These are phyloP conservation scores for Apteryx owenii DNA, from an alignment of 2,113 vertebrate genomes.

Conservation along the genomic window DNA sequence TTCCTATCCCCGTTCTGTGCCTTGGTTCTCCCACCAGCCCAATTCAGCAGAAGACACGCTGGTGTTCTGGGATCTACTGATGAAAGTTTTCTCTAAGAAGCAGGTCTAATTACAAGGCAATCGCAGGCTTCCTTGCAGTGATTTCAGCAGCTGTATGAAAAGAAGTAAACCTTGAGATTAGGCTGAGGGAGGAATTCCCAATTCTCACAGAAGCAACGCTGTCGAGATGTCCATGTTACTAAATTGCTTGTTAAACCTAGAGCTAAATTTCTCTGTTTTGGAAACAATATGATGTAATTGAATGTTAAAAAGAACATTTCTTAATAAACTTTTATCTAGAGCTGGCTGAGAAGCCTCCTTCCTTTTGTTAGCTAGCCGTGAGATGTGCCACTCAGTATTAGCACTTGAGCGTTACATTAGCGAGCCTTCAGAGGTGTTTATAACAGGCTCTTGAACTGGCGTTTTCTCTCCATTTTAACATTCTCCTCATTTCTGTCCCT, in stretches of 20 bases:
- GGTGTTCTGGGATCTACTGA: not conserved
- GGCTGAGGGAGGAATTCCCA: not conserved
- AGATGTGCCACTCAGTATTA: not conserved
- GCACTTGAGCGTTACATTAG: not conserved
- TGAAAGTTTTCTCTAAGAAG: not conserved
- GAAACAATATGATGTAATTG: not conserved
- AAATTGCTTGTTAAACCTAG: not conserved
- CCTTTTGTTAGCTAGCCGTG: not conserved
- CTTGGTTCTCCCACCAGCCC: not conserved
- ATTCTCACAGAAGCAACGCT: not conserved
- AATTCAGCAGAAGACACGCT: not conserved
- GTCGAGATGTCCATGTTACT: not conserved
- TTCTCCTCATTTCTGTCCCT: slow-evolving; percentile 58
- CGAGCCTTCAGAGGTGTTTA: slow-evolving; percentile 12
- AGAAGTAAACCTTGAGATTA: not conserved
- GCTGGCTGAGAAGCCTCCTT: not conserved
- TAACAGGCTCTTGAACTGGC: not conserved
- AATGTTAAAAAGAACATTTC: not conserved
- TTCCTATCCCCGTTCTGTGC: not conserved
- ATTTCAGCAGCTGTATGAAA: not conserved
- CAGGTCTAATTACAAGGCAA: not conserved
- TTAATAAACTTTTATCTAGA: not conserved
- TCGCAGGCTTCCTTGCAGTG: not conserved
- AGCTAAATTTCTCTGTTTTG: not conserved
- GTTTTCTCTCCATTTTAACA: slow-evolving; percentile 35